A percentile compares a stretch with the other conserved stretches of the same genome.
These are phyloP conservation scores for Sinohyriopsis cumingii DNA, from an alignment of 2,888 invertebrate species.

Conservation along the genomic window DNA sequence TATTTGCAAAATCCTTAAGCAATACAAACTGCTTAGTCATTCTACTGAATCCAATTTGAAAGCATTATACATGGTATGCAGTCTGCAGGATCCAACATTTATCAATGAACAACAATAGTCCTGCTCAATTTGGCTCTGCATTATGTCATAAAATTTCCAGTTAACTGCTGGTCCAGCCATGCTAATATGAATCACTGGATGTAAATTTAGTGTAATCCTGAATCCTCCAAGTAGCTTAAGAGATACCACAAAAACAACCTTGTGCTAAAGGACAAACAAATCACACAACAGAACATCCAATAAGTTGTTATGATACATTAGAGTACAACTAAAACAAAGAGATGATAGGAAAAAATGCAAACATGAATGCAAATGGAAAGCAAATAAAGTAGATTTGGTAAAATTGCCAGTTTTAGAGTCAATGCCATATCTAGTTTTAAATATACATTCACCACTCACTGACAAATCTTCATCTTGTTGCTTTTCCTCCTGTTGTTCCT, in stretches of 20 bases:
- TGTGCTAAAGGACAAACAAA: no score
- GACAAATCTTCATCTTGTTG: conserved; percentile 63
- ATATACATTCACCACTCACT: conserved; percentile 46
- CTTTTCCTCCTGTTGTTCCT: conserved; percentile 54
- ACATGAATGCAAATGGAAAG: no score
- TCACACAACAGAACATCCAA: no score
- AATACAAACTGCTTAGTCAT: conserved; percentile 48
- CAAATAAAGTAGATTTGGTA: no score
- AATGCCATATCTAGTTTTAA: background rate
- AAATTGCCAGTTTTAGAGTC: no score
- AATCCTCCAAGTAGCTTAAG: no score
- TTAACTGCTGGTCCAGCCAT: conserved; percentile 31
- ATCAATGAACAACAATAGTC: conserved; percentile 14
- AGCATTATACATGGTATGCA: conserved; percentile 36
- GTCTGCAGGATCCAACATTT: conserved; percentile 39
- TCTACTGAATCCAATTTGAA: conserved; percentile 23
- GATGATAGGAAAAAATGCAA: no score
- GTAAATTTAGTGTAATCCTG: background rate
- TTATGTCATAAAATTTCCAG: conserved; percentile 16
- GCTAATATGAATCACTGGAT: conserved; percentile 15
- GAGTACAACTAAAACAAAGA: no score
- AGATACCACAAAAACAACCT: no score
- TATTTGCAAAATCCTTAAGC: conserved; percentile 57
- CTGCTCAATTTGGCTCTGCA: conserved; percentile 13
- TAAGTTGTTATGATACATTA: no score